Conservation (phyloP, 2,797 vertebrate genomes). For the Argyrosomus regius region DNA sequence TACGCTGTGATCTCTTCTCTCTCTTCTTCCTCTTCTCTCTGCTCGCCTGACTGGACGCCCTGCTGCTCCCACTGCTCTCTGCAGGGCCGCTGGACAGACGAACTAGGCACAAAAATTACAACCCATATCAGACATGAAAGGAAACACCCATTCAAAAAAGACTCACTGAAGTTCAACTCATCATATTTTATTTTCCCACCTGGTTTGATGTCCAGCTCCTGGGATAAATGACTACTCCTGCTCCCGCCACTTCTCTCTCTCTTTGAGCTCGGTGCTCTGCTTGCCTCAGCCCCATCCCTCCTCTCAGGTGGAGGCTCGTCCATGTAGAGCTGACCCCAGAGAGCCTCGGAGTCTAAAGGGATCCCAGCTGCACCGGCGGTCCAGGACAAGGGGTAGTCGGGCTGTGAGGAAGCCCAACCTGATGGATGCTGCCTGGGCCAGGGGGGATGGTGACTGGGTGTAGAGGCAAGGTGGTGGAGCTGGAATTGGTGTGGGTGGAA, state of each 20-base stretch:
- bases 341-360: conserved; percentile 20
- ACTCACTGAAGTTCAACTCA: not conserved
- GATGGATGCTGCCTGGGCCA: conserved; percentile 40
- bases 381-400: conserved; percentile 37
- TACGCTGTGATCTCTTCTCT: conserved; percentile 38
- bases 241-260: conserved; percentile 8
- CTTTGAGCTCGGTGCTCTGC: conserved; percentile 21
- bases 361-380: conserved; percentile 31
- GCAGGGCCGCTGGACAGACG: conserved; percentile 64
- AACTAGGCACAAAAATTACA: conserved; percentile 60
- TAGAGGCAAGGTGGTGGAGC: conserved; percentile 14
- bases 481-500: conserved; percentile 42
- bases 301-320: conserved; percentile 45
- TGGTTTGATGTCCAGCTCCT: conserved; percentile 81
- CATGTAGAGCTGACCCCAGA: conserved; percentile 39
- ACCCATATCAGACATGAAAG: not conserved
- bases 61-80: conserved; percentile 70
- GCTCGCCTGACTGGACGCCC: conserved; percentile 45
- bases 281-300: conserved; percentile 20
- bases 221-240: conserved; percentile 43
- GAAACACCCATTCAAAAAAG: not conserved
- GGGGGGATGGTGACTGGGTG: not conserved
- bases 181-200: conserved; percentile 58
- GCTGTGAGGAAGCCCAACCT: conserved; percentile 24
- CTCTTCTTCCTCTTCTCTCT: conserved; percentile 56